Evolutionary conservation across 2,888 invertebrate species (phyloP), one percentile per base, ranked within the genome.

Genomic region (Diadegma fenestrale): DNA sequence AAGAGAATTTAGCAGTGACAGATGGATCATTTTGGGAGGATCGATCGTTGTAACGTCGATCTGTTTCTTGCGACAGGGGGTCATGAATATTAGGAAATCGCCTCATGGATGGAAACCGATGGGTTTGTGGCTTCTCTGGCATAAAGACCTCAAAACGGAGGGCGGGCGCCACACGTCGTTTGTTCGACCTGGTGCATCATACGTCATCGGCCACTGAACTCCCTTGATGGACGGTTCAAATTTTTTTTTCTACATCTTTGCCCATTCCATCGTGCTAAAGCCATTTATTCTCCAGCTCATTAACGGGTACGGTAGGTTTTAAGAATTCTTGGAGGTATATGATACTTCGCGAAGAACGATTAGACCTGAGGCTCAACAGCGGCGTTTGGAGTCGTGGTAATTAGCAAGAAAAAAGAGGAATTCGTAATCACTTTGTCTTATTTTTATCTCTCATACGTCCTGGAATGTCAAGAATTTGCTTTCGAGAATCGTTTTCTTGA

Each of bases 1-100:
- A 33, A 19, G 30, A 8, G 14, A 81, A 54, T 89, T 6, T 48
- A 89, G 90, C 87, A 87, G 87, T 92, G 92, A 93, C 90, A 85
- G 92, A 93, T 92, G 90, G 91, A 89, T 91, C 88, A 51, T 58
- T 87, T 69, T 83, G 66, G 80, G 43, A 84, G 68, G 86, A 88
- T 88, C 85, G 86, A 88, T 89, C 85, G 80, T 54, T 10, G 6
- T 45, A 61, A 45, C 12, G 37, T 58, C 48, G 54, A 72, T 76
- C 61, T 17, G 30, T 51, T 37, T 51, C 33, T 37, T 22, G 2
- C n/a, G 30, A 41, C 61, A 64, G 48, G 76, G 41, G 79, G 33
- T 43, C 76, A 61, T 19, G 69, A 61, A 61, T 22, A 26, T 17
- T 41, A 10, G 58, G 58, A 58, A 41, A 48, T 71, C 43, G 58